Base-by-base conservation (phyloP, 2,113 vertebrate genomes). In the Zosterops japonicus region DNA sequence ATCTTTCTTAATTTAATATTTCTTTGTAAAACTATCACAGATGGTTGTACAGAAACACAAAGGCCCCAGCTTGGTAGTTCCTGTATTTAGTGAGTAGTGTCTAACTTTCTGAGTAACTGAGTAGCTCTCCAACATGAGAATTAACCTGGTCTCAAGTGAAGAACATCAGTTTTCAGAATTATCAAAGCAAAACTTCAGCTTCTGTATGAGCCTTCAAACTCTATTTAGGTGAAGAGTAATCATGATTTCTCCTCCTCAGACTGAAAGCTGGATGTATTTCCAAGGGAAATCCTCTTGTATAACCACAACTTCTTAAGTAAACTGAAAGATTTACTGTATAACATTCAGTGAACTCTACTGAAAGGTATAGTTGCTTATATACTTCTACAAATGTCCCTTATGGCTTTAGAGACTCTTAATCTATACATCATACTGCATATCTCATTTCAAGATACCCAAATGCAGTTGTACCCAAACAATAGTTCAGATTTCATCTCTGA, bases 101-200 rank as follows among this genome's bases (percentile, higher is more conserved):
- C 24, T 89, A 33, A 23, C 24, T 52, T 89, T 65, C 69, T 60
- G 31, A 92, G 44, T 49, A 81, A 74, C 25, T 52, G 39, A 74
- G 29, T 42, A 61, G 33, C 27, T 87, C 41, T 71, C 17, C 1
- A 3, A 20, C 39, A 52, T 0, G 1, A 64, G 44, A 89, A 89
- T 64, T 67, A 63, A 81, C 10, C 28, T 46, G 35, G 11, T 60
- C 61, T 94, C 53, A 72, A 79, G 49, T 29, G 56, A 82, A 60
- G 14, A 36, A 63, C 21, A 20, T 49, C 83, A 36, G 10, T n/a
- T 91, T 86, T 71, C 20, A 16, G 49, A 76, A 84, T n/a, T 68
- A 93, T 57, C 56, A 79, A 87, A 82, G 65, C 36, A 91, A 44
- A 61, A 61, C 18, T 74, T 90, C 13, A 21, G 46, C 22, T 87